These are phyloP conservation scores for Craterocephalus amniculus DNA, from an alignment of 2,797 vertebrate genomes.

Conservation along the genomic window DNA sequence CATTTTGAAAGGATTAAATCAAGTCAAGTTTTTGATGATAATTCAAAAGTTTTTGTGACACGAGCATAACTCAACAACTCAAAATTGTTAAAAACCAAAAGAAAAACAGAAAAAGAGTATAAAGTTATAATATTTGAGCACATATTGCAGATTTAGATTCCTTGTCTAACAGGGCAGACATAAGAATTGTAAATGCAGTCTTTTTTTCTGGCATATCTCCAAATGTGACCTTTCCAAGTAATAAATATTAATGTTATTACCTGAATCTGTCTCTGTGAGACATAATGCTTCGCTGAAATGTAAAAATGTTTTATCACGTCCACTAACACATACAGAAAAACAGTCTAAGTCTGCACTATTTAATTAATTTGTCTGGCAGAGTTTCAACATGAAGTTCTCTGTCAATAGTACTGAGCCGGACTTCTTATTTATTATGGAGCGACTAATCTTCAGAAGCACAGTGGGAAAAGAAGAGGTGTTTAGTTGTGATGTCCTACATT, in stretches of 20 bases:
- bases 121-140: not conserved
- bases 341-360: not conserved
- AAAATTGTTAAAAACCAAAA: no score
- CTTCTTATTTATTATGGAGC: slow-evolving; percentile 48
- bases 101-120: not conserved
- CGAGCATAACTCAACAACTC: no score
- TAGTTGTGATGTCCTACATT: slow-evolving; percentile 28
- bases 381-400: slow-evolving; percentile 35
- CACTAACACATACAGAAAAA: not conserved
- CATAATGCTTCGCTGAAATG: not conserved
- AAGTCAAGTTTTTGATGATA: no score
- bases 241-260: not conserved
- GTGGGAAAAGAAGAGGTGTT: slow-evolving; percentile 49
- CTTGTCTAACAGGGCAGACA: not conserved
- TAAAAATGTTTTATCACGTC: not conserved
- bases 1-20: no score
- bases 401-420: slow-evolving; percentile 39
- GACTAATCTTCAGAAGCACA: slow-evolving; percentile 48
- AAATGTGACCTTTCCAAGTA: not conserved
- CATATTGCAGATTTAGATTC: not conserved
- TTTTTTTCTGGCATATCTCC: not conserved
- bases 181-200: not conserved
- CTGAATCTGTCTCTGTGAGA: not conserved
- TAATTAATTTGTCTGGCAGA: slow-evolving; percentile 21
- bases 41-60: no score